Evolutionary conservation across 2,888 invertebrate genomes (phyloP).

Genomic region (Cylloceria caligata): DNA sequence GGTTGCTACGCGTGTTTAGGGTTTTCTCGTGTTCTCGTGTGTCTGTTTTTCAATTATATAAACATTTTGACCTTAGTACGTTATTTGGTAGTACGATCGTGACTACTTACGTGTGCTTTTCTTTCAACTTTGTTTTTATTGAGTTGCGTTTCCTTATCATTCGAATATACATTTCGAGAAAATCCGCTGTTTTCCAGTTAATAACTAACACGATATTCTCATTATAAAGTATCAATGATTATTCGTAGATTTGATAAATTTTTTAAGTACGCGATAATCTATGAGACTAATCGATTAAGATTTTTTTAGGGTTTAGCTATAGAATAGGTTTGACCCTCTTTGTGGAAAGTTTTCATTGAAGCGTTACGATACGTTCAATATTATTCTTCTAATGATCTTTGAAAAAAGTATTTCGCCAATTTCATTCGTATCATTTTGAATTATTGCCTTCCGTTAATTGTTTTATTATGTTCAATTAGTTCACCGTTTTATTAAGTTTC

Average conservation of each 20-base stretch:
- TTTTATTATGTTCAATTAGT: conserved; percentile 27
- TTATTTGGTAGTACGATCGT: conserved; percentile 54
- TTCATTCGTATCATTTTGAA: neutral
- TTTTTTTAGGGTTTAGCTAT: conserved; percentile 53
- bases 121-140: too few species aligned
- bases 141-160: conserved; percentile 58
- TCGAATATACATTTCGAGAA: conserved; percentile 70
- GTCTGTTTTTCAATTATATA: conserved; percentile 45
- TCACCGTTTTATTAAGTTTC: conserved; percentile 60
- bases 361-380: conserved; percentile 55
- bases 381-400: too few species aligned
- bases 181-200: conserved; percentile 74
- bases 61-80: conserved; percentile 45
- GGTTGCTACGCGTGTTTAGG: conserved; percentile 62
- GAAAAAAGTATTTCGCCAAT: too few species aligned
- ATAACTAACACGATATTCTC: conserved; percentile 42
- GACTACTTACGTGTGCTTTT: too few species aligned
- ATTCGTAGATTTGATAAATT: too few species aligned
- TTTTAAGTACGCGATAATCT: conserved; percentile 40
- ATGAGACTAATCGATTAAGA: conserved; percentile 40
- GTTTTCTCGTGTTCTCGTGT: conserved; percentile 63
- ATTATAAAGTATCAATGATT: conserved; percentile 36
- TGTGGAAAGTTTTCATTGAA: conserved; percentile 69
- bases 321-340: conserved; percentile 58
- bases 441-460: conserved; percentile 11